Conservation (phyloP, 2,797 vertebrate genomes). For the Sebastes melanostomus region DNA sequence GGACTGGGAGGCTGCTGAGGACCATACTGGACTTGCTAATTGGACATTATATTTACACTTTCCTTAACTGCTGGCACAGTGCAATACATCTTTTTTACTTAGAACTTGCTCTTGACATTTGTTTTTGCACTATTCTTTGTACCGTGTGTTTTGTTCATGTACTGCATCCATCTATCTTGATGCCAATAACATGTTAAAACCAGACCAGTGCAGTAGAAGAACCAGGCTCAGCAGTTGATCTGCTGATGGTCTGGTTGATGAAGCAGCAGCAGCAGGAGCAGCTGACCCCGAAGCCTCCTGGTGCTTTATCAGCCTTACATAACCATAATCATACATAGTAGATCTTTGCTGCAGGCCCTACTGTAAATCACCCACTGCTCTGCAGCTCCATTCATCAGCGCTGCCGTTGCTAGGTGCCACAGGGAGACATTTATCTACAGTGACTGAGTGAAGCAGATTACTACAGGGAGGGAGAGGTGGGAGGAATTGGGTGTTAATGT, state of each 20-base stretch:
- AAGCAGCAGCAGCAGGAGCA: not conserved
- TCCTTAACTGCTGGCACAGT: not conserved
- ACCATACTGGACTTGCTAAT: not conserved
- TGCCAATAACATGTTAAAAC: not conserved
- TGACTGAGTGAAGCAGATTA: not conserved
- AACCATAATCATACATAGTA: constrained; percentile 20
- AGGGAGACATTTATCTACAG: constrained; percentile 17
- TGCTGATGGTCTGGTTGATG: not conserved
- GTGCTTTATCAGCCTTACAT: not conserved
- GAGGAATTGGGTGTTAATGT: not conserved
- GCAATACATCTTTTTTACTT: not conserved
- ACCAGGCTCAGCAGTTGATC: not conserved
- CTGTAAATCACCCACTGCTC: constrained; percentile 8
- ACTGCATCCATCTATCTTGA: not conserved
- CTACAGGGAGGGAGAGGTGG: not conserved
- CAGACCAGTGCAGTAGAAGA: not conserved
- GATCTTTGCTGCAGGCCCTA: not conserved
- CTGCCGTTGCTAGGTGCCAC: not conserved
- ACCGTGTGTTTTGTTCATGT: not conserved
- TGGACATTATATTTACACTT: not conserved
- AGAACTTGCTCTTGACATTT: not conserved
- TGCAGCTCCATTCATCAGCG: constrained; percentile 36
- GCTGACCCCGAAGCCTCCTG: not conserved
- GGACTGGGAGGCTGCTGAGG: too few species aligned
- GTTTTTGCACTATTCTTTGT: not conserved